Conservation (phyloP, 2,888 invertebrate species). For the Melangyna quadrimaculata region DNA sequence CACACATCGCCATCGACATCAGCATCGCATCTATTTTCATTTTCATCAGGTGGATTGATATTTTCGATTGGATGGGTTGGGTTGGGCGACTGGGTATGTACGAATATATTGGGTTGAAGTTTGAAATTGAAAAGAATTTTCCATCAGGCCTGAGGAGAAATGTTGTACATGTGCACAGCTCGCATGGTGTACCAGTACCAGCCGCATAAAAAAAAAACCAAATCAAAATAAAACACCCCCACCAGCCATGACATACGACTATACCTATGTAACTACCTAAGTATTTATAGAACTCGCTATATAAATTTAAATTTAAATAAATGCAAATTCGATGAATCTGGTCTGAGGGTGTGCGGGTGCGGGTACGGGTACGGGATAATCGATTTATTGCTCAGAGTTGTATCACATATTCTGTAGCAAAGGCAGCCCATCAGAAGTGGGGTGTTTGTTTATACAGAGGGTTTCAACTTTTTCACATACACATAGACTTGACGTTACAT, state of each 20-base stretch:
- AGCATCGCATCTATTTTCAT: conserved; percentile 73
- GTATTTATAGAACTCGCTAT: conserved; percentile 58
- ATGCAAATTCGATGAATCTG: conserved; percentile 65
- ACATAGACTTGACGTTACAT: neutral
- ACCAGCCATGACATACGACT: neutral
- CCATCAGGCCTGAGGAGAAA: conserved; percentile 43
- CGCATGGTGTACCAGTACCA: conserved; percentile 55
- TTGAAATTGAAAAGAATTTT: conserved; percentile 63
- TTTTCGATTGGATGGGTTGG: conserved; percentile 68
- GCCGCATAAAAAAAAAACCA: conserved; percentile 43
- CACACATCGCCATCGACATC: conserved; percentile 59
- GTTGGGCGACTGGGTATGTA: too few relatives aligned
- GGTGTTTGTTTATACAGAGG: conserved; percentile 37
- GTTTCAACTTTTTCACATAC: conserved; percentile 21
- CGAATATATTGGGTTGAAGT: conserved; percentile 5
- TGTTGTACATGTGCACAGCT: conserved; percentile 36
- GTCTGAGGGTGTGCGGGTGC: neutral
- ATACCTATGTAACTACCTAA: neutral
- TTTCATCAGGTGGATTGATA: conserved; percentile 74
- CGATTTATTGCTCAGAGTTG: conserved; percentile 66
- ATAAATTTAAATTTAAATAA: conserved; percentile 72
- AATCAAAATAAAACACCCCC: too few relatives aligned
- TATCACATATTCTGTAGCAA: conserved; percentile 39
- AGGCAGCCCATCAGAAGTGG: neutral
- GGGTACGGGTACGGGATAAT: conserved; percentile 52